Conservation (phyloP, 2,113 vertebrate species). For the Scatophagus argus region DNA sequence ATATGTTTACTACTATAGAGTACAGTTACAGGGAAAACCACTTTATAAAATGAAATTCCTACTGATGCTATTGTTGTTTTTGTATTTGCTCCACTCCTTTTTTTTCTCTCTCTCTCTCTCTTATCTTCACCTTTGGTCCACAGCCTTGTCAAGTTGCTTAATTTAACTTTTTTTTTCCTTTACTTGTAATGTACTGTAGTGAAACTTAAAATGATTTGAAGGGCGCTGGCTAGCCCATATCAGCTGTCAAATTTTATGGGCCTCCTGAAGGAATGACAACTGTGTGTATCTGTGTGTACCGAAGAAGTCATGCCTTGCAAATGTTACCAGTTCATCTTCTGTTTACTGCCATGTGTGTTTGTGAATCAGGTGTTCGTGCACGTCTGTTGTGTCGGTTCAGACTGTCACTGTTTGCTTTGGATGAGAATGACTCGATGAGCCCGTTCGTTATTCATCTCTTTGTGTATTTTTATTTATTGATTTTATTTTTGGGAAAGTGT, state of each 20-base stretch:
- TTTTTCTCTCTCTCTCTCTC: constrained; percentile 14
- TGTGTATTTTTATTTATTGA: constrained; percentile 65
- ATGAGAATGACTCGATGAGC: constrained; percentile 38
- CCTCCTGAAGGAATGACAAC: constrained; percentile 56
- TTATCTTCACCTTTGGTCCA: constrained; percentile 35
- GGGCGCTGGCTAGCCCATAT: constrained; percentile 79
- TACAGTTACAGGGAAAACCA: constrained; percentile 79
- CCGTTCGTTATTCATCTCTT: constrained; percentile 44
- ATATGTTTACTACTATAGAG: constrained; percentile 76
- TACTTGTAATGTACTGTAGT: constrained; percentile 71
- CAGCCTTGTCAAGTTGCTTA: constrained; percentile 50
- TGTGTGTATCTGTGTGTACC: constrained; percentile 24
- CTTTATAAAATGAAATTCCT: constrained; percentile 75
- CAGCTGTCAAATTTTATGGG: constrained; percentile 60
- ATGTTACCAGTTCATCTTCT: constrained; percentile 42
- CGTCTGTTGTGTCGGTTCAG: constrained; percentile 19
- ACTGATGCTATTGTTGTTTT: constrained; percentile 67
- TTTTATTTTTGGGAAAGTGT: constrained; percentile 38
- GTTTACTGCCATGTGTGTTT: constrained; percentile 16
- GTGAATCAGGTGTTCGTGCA: constrained; percentile 12
- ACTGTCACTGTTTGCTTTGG: constrained; percentile 47
- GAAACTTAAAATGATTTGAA: constrained; percentile 57
- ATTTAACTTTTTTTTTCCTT: constrained; percentile 39
- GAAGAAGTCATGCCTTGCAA: constrained; percentile 36
- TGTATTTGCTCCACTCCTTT: constrained; percentile 52